Percentiles rank a stretch among this genome's conserved stretches.
Conservation (phyloP, 2,113 vertebrate genomes). For the Buteo buteo region DNA sequence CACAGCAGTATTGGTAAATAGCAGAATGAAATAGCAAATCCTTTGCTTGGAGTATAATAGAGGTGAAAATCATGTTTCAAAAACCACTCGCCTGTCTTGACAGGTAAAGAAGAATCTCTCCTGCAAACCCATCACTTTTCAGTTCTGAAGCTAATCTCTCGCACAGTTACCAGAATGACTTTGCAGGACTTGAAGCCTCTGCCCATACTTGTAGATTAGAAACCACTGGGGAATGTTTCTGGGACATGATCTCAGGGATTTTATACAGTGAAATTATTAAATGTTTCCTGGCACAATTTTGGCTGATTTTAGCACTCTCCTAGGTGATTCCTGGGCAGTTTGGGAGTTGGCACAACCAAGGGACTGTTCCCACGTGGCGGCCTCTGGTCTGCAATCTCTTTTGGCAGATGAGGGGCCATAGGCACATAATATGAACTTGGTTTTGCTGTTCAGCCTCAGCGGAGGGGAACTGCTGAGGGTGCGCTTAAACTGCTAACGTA, state of each 20-base stretch:
- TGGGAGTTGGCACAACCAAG: background rate
- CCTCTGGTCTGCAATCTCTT: background rate
- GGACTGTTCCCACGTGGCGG: accelerated
- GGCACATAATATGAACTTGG: background rate
- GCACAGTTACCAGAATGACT: background rate
- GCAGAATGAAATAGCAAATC: slow-evolving; percentile 16
- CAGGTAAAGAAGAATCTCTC: background rate
- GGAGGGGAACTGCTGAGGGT: background rate
- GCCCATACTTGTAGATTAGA: background rate
- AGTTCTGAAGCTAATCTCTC: background rate
- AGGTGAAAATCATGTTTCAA: slow-evolving; percentile 1
- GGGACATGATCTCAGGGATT: background rate
- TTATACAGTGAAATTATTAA: background rate
- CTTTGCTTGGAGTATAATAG: background rate
- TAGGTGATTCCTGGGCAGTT: background rate
- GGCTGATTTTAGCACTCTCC: background rate
- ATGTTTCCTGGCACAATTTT: background rate
- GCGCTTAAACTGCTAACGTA: background rate
- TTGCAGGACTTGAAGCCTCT: background rate
- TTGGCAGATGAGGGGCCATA: background rate
- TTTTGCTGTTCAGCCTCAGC: background rate
- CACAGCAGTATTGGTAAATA: background rate
- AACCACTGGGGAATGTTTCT: background rate
- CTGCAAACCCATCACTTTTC: background rate
- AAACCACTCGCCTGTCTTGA: background rate